phyloP scores from a whole-genome alignment of 2,797 vertebrate species.

The Nannoperca obscura region DNA sequence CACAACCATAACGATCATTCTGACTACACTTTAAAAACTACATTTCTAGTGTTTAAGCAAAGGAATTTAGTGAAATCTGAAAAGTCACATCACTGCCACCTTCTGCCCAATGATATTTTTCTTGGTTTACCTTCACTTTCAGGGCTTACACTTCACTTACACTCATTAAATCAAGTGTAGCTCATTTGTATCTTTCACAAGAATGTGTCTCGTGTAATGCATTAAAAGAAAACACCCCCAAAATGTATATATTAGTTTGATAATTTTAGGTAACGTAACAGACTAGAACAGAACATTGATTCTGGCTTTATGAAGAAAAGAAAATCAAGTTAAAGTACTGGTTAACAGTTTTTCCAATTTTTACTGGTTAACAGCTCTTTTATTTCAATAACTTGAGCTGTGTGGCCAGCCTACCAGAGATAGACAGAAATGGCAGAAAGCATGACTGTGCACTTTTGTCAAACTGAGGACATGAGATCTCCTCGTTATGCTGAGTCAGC shows the following conservation, averaged over 20 bases:
- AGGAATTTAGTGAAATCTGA: too few species aligned
- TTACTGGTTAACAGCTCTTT: not conserved
- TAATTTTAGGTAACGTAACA: not conserved
- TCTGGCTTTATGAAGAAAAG: not conserved
- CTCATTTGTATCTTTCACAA: not conserved
- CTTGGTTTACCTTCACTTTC: not conserved
- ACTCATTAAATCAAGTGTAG: not conserved
- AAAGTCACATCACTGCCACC: not conserved
- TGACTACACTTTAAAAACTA: too few species aligned
- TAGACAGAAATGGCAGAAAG: not conserved
- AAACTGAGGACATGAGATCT: not conserved
- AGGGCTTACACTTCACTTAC: too few species aligned
- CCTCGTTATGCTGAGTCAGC: conserved; percentile 31
- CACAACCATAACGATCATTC: not conserved
- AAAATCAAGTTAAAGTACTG: not conserved
- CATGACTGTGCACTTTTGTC: conserved; percentile 43
- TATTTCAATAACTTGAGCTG: not conserved
- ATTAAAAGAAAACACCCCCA: not conserved
- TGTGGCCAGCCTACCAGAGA: too few species aligned
- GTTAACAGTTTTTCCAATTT: too few species aligned
- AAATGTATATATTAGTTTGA: not conserved
- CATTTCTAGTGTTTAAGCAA: too few species aligned
- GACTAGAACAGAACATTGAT: not conserved
- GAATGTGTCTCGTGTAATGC: not conserved
- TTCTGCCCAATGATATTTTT: not conserved